Evolutionary conservation across 2,113 vertebrate genomes (phyloP).

Genomic region (Uria aalge): DNA sequence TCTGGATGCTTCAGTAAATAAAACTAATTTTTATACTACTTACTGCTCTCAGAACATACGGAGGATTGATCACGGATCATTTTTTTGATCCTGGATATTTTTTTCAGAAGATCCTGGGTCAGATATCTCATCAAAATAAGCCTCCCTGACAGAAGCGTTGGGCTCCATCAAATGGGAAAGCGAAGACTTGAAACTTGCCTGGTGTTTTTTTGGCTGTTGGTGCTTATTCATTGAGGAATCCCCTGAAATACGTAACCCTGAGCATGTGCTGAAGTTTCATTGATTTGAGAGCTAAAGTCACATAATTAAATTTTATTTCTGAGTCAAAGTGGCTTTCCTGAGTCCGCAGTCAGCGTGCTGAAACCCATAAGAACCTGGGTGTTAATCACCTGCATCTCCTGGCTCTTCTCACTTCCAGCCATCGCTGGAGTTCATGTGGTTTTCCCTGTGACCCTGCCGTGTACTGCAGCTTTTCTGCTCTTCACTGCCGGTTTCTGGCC

Average conservation of each 20-base stretch:
- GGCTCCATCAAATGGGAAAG: background rate
- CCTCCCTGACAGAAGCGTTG: background rate
- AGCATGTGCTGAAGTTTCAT: background rate
- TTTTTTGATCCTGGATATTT: background rate
- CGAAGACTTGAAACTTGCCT: background rate
- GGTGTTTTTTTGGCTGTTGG: background rate
- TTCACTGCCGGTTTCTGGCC: accelerated
- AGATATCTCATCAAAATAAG: background rate
- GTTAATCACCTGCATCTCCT: background rate
- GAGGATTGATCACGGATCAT: background rate
- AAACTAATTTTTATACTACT: background rate
- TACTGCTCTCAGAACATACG: accelerated
- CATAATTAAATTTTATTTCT: background rate
- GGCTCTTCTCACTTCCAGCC: background rate
- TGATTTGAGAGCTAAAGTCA: background rate
- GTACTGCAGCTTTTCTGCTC: background rate
- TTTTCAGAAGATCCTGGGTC: background rate
- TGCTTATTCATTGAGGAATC: background rate
- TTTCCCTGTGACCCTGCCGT: accelerated
- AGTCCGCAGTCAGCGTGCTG: accelerated
- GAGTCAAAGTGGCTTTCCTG: background rate
- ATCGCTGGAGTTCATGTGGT: accelerated
- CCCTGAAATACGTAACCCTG: background rate
- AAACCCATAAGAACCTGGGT: accelerated
- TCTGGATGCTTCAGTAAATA: background rate